These are phyloP conservation scores for Cremastinae sp. DNA, from an alignment of 2,888 invertebrate species.

Conservation along the genomic window DNA sequence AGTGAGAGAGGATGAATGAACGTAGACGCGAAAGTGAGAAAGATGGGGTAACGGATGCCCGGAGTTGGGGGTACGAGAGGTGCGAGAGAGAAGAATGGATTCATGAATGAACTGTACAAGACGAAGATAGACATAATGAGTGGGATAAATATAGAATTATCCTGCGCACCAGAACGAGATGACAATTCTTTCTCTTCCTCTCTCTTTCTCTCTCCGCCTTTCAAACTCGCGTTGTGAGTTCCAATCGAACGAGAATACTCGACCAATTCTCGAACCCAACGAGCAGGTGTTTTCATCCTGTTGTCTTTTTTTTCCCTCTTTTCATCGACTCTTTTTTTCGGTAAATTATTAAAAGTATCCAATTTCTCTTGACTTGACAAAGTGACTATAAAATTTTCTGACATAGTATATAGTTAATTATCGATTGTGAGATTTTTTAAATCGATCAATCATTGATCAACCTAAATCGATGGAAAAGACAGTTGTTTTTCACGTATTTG, in stretches of 20 bases:
- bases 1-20: constrained; percentile 73
- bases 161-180: constrained; percentile 71
- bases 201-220: constrained; percentile 2
- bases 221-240: no score
- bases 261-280: no score
- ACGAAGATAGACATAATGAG: constrained; percentile 65
- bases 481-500: no score
- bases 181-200: constrained; percentile 16
- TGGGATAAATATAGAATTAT: constrained; percentile 66
- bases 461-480: no score
- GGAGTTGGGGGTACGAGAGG: constrained; percentile 44
- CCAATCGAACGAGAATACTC: no score
- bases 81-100: constrained; percentile 68
- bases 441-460: no score
- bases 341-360: no score
- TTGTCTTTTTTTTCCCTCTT: constrained; percentile 19
- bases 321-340: not conserved
- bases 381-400: no score
- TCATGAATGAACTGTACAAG: constrained; percentile 66
- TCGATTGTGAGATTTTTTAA: no score
- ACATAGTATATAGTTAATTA: no score
- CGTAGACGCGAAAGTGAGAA: constrained; percentile 68
- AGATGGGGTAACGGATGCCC: constrained; percentile 11
- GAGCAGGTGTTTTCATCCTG: not conserved
- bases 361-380: constrained; percentile 49